Base-by-base conservation (phyloP, 2,888 invertebrate species). In the Temnothorax unifasciatus region DNA sequence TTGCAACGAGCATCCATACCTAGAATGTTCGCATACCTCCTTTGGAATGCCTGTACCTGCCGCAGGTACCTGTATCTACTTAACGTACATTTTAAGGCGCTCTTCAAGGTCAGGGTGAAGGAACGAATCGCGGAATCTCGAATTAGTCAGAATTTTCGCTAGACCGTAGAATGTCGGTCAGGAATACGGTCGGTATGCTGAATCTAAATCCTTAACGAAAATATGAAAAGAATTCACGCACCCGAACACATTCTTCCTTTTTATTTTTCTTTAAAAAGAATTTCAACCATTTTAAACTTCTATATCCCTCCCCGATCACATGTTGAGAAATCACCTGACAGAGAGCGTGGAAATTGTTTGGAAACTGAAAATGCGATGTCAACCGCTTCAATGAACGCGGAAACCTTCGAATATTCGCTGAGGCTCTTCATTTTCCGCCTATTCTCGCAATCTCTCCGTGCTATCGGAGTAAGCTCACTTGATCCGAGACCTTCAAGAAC, bases 401-500 rank as follows among this genome's bases (percentile, higher is more conserved):
- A 79, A 29, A 71, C 11, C 47, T 52, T 52, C 18, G 13, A 50
- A 79, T 77, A 69, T 44, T 66, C 41, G 47, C 54, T 41, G 11
- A 68, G 68, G 59, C 21, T 13, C 47, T 59, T 81, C 79, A 59
- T 59, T 81, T 73, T 81, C 25, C 13, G 18, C 59, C 79, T 63
- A 64, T 54, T 79, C 54, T 77, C 61, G 52, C 82, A 13, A 61
- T 77, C 25, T 29, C 13, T 21, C 34, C 29, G 21, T 11, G 57
- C 34, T 44, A 71, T 57, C 34, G 1, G n/a, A 9, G 15, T 54
- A 59, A 29, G 59, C 59, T n/a, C 21, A 18, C 47, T 47, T 44
- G 79, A 81, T 81, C 79, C 44, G 15, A n/a, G 87, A 68, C 73
- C 74, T 81, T 86, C 85, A 77, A 82, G 82, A 66, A 74, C 66